Conservation (phyloP, 2,888 invertebrate genomes). For the Drosophila neutralis region DNA sequence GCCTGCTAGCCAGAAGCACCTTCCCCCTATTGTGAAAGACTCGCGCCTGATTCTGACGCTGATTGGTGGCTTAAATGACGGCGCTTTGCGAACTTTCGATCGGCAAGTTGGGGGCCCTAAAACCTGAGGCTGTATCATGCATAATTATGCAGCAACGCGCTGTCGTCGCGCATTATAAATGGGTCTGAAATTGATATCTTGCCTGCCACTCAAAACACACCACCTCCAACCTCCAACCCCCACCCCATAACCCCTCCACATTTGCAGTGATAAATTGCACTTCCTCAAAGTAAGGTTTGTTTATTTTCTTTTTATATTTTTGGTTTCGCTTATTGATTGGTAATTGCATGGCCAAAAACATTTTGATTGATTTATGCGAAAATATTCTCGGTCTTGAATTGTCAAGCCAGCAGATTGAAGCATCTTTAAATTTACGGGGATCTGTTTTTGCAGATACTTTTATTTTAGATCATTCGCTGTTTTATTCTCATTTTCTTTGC, state of each 20-base stretch:
- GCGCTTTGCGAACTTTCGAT: conserved; percentile 47
- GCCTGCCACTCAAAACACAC: not conserved
- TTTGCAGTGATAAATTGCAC: conserved; percentile 70
- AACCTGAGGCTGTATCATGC: conserved; percentile 54
- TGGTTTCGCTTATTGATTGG: conserved; percentile 54
- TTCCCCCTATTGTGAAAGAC: not conserved
- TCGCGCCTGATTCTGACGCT: conserved; percentile 66
- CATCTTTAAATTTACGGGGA: conserved; percentile 1
- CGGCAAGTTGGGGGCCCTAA: conserved; percentile 12
- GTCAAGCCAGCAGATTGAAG: conserved; percentile 17
- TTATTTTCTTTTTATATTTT: conserved; percentile 26
- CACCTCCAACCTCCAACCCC: not conserved
- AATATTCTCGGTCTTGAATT: conserved; percentile 3
- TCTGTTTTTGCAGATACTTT: not conserved
- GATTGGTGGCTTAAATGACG: conserved; percentile 77
- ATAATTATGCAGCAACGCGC: conserved; percentile 71
- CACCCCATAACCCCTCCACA: not conserved
- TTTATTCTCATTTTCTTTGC: not conserved
- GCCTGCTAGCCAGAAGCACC: not conserved
- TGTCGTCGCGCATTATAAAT: conserved; percentile 77
- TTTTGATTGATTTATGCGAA: conserved; percentile 56
- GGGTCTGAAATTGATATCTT: conserved; percentile 72
- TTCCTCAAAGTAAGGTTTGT: conserved; percentile 30
- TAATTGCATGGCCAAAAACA: conserved; percentile 45
- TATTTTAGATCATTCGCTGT: not conserved